Conservation (phyloP, 2,888 invertebrate genomes). For the Apoda limacodes region DNA sequence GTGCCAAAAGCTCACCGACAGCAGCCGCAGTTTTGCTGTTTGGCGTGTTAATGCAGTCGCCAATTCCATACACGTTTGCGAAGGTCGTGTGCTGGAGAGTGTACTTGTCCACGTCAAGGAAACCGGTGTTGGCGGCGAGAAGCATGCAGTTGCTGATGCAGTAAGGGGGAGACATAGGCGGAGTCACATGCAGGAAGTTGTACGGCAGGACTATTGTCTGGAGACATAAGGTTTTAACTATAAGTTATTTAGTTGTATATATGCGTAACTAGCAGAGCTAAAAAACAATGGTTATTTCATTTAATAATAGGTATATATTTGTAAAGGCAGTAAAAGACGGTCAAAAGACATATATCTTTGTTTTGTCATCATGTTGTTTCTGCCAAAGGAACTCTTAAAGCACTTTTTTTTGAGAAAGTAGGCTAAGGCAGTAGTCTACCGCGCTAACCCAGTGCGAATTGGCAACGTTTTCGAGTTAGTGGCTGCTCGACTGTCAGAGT, state of each 20-base stretch:
- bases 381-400: too few relatives aligned
- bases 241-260: neutral
- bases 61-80: constrained; percentile 90
- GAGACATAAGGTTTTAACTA: constrained; percentile 17
- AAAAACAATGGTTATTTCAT: too few relatives aligned
- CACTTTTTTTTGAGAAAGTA: too few relatives aligned
- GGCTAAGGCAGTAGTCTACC: too few relatives aligned
- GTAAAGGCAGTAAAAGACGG: too few relatives aligned
- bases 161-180: constrained; percentile 86
- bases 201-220: constrained; percentile 68
- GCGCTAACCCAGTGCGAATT: too few relatives aligned
- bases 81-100: constrained; percentile 84
- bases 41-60: constrained; percentile 90
- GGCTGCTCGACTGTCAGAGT: too few relatives aligned
- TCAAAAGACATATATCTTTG: too few relatives aligned
- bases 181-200: constrained; percentile 87
- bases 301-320: too few relatives aligned
- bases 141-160: constrained; percentile 68
- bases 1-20: constrained; percentile 86
- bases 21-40: constrained; percentile 97
- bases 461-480: too few relatives aligned
- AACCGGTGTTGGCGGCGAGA: constrained; percentile 79
- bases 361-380: too few relatives aligned
- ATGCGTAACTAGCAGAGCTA: too few relatives aligned
- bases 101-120: constrained; percentile 78